Evolutionary conservation across 2,888 invertebrate genomes (phyloP).

Genomic region (Liposcelis brunnea): DNA sequence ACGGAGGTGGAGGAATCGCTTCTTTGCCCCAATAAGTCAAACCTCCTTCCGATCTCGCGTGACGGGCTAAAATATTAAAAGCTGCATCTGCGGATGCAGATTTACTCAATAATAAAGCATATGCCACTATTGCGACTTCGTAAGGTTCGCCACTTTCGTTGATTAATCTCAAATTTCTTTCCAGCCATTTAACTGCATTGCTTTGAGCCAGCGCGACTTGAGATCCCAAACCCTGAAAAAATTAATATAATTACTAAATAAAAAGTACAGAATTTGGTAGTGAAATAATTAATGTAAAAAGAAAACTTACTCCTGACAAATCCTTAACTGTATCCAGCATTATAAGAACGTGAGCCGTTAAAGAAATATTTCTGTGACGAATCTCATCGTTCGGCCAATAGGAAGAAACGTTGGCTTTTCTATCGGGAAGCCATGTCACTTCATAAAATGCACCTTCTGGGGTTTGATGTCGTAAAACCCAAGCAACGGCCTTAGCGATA

Average conservation of each 20-base stretch:
- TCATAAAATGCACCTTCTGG: conserved; percentile 80
- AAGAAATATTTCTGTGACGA: conserved; percentile 59
- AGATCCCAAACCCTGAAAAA: conserved; percentile 45
- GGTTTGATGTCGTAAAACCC: conserved; percentile 73
- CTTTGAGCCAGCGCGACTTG: conserved; percentile 59
- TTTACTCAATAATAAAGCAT: conserved; percentile 67
- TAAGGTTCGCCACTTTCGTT: conserved; percentile 56
- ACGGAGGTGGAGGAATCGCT: conserved; percentile 59
- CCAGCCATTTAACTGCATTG: conserved; percentile 61
- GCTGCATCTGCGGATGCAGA: conserved; percentile 76
- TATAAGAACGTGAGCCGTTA: conserved; percentile 87
- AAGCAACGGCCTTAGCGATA: conserved; percentile 67
- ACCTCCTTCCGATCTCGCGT: conserved; percentile 54
- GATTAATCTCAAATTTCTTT: conserved; percentile 60
- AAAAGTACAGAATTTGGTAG: neutral
- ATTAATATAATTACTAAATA: conserved; percentile 2
- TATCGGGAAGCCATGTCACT: conserved; percentile 68
- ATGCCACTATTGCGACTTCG: conserved; percentile 75
- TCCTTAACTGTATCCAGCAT: conserved; percentile 72
- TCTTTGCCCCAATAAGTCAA: conserved; percentile 74
- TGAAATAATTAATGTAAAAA: conserved; percentile 2
- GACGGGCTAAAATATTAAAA: conserved; percentile 48
- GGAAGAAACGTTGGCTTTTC: conserved; percentile 66
- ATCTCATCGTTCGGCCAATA: conserved; percentile 35
- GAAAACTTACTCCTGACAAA: conserved; percentile 38